Conservation (phyloP, 2,797 vertebrate species). For the Nothura maculosa region DNA sequence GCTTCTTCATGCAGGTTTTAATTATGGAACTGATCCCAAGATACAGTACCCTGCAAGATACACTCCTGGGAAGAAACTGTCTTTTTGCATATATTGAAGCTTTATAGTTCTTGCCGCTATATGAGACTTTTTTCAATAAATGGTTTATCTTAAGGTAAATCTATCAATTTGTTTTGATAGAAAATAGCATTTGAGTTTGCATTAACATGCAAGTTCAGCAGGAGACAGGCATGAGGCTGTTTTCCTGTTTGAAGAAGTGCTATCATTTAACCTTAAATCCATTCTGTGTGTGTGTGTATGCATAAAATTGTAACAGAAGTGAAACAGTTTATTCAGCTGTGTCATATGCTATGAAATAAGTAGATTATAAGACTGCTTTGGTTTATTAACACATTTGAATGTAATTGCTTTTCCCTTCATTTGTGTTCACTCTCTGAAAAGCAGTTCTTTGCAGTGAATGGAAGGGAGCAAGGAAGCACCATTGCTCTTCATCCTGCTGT, state of each 20-base stretch:
- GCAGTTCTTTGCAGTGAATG: slow-evolving; percentile 35
- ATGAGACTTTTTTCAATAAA: slow-evolving; percentile 11
- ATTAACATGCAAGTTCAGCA: background rate
- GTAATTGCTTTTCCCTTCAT: slow-evolving; percentile 62
- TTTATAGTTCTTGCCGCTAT: background rate
- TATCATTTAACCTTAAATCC: slow-evolving; percentile 46
- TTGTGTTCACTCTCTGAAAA: slow-evolving; percentile 45
- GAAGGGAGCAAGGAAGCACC: slow-evolving; percentile 14
- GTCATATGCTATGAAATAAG: background rate
- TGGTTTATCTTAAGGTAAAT: background rate
- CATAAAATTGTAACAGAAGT: slow-evolving; percentile 35
- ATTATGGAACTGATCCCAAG: slow-evolving; percentile 65
- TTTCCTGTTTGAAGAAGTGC: slow-evolving; percentile 45
- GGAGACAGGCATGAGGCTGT: slow-evolving; percentile 60
- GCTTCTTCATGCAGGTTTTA: slow-evolving; percentile 60
- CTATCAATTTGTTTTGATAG: slow-evolving; percentile 3
- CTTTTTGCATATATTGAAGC: background rate
- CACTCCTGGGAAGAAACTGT: background rate
- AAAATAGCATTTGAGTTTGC: background rate
- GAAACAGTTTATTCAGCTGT: background rate
- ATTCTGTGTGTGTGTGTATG: slow-evolving; percentile 17
- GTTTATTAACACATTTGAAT: background rate
- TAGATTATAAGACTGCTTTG: background rate
- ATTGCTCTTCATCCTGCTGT: slow-evolving; percentile 28
- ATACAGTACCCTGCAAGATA: background rate